These are phyloP conservation scores for Belgica antarctica DNA, from an alignment of 2,888 invertebrate species.

Conservation along the genomic window DNA sequence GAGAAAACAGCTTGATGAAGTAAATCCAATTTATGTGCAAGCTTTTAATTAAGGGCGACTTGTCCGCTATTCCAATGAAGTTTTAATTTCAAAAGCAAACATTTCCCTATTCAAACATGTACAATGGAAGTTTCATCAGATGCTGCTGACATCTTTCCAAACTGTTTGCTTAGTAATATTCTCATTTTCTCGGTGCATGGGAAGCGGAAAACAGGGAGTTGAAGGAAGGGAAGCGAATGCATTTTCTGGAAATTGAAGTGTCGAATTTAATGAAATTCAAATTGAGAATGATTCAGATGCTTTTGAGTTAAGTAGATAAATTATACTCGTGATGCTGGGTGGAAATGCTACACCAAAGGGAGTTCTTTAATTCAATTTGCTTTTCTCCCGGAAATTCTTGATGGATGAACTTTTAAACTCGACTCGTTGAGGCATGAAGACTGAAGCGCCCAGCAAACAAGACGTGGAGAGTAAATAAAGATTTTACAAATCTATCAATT, in stretches of 20 bases:
- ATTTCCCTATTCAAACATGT: too few relatives aligned
- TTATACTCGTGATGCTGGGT: conserved; percentile 14
- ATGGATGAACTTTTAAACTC: too few relatives aligned
- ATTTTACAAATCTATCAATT: conserved; percentile 6
- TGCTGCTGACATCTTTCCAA: background rate
- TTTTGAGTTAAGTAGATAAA: conserved; percentile 22
- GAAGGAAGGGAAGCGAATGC: background rate
- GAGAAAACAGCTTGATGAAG: too few relatives aligned
- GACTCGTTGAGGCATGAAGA: too few relatives aligned
- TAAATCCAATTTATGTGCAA: background rate
- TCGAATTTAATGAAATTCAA: conserved; percentile 25
- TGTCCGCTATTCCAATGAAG: too few relatives aligned
- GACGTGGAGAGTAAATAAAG: too few relatives aligned
- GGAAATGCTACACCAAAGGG: background rate
- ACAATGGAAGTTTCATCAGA: background rate
- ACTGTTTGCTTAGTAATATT: too few relatives aligned
- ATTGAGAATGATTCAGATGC: conserved; percentile 23
- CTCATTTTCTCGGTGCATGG: too few relatives aligned
- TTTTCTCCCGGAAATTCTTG: background rate
- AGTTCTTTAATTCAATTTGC: background rate
- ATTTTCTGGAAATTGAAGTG: conserved; percentile 13
- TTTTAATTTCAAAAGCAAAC: background rate
- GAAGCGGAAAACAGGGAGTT: background rate
- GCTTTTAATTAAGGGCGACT: too few relatives aligned
- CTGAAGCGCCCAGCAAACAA: too few relatives aligned